Conservation (phyloP, 1,140 invertebrate genomes). For the Pseudomyrmex concolor region DNA sequence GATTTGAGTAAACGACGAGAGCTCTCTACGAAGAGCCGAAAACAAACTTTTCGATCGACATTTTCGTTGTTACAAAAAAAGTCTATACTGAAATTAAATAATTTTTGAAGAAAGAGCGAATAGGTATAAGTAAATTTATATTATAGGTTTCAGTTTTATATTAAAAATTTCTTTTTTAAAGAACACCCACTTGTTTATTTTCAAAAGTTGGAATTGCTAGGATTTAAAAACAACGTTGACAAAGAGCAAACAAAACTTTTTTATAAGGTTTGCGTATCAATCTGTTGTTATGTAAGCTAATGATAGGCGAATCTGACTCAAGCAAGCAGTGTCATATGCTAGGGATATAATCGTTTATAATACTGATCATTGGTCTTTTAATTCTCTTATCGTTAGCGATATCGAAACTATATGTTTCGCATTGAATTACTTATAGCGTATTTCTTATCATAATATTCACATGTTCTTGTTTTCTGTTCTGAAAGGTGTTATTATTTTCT, state of each 20-base stretch:
- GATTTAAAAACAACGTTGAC: neutral
- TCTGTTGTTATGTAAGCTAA: constrained; percentile 41
- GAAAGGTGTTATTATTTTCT: neutral
- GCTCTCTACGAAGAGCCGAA: no score
- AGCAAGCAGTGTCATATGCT: constrained; percentile 18
- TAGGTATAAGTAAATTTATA: no score
- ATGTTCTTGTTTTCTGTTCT: no score
- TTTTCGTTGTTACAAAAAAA: no score
- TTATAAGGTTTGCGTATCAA: constrained; percentile 8
- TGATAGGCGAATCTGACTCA: constrained; percentile 22
- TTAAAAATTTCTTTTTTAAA: no score
- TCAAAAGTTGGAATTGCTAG: neutral
- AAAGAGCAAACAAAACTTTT: neutral
- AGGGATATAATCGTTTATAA: neutral
- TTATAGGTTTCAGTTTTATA: no score
- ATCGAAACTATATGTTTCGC: neutral
- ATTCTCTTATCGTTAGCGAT: neutral
- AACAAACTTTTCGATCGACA: no score
- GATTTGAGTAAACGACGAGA: no score
- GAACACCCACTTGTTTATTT: neutral
- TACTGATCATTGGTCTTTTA: neutral
- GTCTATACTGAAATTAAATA: neutral
- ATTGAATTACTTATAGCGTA: neutral
- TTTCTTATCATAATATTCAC: neutral
- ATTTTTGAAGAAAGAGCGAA: neutral